Conservation (phyloP, 2,113 vertebrate genomes). For the Pelodiscus sinensis region DNA sequence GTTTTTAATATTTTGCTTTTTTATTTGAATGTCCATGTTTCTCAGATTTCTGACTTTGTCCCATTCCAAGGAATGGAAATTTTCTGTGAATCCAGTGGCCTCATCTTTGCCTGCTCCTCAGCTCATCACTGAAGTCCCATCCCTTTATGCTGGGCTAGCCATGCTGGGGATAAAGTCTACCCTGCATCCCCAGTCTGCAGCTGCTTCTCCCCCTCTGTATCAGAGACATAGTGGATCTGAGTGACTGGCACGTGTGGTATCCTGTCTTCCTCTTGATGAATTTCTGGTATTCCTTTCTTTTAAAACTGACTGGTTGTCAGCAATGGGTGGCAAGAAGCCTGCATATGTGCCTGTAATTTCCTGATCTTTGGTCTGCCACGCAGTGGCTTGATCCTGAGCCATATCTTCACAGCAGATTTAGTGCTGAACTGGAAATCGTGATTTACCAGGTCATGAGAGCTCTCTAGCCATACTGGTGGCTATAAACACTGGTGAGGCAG, state of each 20-base stretch:
- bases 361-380: neutral
- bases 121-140: neutral
- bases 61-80: constrained; percentile 18
- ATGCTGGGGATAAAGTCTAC: constrained; percentile 4
- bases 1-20: constrained; percentile 49
- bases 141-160: neutral
- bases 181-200: neutral
- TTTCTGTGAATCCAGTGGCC: neutral
- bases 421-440: neutral
- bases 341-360: neutral
- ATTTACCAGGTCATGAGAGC: neutral
- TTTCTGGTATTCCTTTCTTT: neutral
- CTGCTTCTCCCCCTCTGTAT: constrained; percentile 1
- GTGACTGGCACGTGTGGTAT: accelerated
- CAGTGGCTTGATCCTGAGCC: neutral
- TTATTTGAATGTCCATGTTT: constrained; percentile 23
- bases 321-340: neutral
- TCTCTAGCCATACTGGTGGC: neutral
- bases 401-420: neutral
- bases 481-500: neutral
- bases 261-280: neutral
- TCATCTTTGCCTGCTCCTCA: constrained; percentile 47
- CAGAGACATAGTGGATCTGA: neutral
- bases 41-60: constrained; percentile 50
- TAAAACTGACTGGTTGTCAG: neutral